Base-by-base conservation (phyloP, 2,113 vertebrate genomes). In the Vimba vimba region DNA sequence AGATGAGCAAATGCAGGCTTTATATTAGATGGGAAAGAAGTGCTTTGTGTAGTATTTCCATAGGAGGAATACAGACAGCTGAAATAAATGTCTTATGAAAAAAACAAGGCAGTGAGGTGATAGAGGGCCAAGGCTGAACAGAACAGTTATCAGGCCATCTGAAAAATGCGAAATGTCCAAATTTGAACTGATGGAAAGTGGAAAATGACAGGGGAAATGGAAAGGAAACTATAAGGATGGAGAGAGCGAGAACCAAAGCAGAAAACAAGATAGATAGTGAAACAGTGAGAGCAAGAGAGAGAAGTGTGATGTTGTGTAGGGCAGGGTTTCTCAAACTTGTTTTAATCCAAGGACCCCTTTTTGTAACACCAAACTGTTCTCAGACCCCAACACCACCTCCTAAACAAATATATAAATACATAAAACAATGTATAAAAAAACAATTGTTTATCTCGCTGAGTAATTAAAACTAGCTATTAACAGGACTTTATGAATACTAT, bases 1-100 rank as follows among this genome's bases (percentile, higher is more conserved):
- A 7, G 91, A 93, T 47, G 92, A 92, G 90, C 91, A 92, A 66
- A 30, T 87, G 91, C 21, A 94, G 91, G 7, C 92, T 93, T 68
- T 39, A 6, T 50, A 25, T 30, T 17, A 50, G 25, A 25, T 17
- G 78, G 36, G 33, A 43, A 43, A 73, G 90, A 93, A 87, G 91
- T 9, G 12, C 15, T 60, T 11, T 66, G 43, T 66, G 25, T 8
- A 55, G 47, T 4, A 68, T 74, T 73, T 73, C 6, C 50, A 57
- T 59, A 15, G 47, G 47, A 43, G 25, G 6, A 71, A 57, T 47
- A 69, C 64, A 36, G 80, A 59, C 77, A n/a, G 59, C 59, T 64
- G 59, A 39, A 73, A 59, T 59, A 83, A 83, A 59, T 23, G 8
- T 27, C 12, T 45, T 50, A 19, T 81, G 9, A 4, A 11, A 47